Evolutionary conservation across 2,888 invertebrate species (phyloP), one percentile per base, ranked within the genome.

Genomic region (Melinopterus prodromus): DNA sequence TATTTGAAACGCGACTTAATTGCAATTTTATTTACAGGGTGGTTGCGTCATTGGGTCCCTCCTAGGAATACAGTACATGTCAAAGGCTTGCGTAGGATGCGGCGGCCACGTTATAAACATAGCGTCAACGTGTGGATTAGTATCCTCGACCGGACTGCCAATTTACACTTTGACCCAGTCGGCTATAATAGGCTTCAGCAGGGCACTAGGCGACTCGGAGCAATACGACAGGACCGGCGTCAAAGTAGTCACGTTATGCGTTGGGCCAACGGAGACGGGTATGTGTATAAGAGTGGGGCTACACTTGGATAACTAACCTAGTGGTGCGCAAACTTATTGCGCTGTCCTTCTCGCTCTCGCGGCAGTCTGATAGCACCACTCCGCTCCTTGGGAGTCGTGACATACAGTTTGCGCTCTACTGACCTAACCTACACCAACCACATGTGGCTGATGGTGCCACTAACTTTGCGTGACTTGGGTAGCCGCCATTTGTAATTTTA

Each of bases 61-160:
- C 12, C 89, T 92, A 71, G 92, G 90, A 69, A 88, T 91, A 85
- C 89, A 92, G 77, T 90, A 91, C 85, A 91, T 93, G 91, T 89
- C 92, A n/a, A 90, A 88, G 72, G 90, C 92, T 81, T 90, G 89
- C 78, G 90, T 91, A 0, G 92, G 92, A 0, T 87, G 87, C 15
- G 94, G 94, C 9, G 94, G 94, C 0, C 90, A 91, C 0, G 91
- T 94, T 75, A 90, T 94, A 6, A 94, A 94, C 85, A 87, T 93
- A 15, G 90, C 92, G 0, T 93, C 94, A 0, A 91, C 92, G 26
- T 90, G 92, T 80, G 93, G 93, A 0, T 89, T 91, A 72, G 88
- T 90, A 78, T 87, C 91, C 0, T 88, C 90, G 70, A 90, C 90
- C 36, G 91, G 89, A 37, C 85, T 90, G 15, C 93, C 93, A 0